Percentiles rank a stretch among this genome's conserved stretches.
These are phyloP conservation scores for Peromyscus melanophrys DNA, from an alignment of 2,797 vertebrate genomes.

Conservation along the genomic window DNA sequence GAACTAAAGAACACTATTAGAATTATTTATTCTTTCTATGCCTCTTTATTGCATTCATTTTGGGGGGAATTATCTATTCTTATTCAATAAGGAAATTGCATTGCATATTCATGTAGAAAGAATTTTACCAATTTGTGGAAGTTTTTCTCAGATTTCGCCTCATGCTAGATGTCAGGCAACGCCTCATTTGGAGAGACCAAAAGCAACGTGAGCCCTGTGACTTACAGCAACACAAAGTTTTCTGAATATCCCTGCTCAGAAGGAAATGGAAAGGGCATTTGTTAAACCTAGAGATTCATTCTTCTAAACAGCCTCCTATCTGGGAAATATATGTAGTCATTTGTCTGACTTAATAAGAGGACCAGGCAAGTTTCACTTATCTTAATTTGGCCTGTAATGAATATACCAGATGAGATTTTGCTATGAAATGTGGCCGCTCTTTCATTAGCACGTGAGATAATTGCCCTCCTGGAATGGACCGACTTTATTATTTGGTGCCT, in stretches of 20 bases:
- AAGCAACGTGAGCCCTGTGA: slow-evolving; percentile 69
- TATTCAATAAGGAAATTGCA: slow-evolving; percentile 80
- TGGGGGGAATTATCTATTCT: slow-evolving; percentile 73
- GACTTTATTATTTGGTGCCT: slow-evolving; percentile 74
- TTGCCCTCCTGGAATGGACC: slow-evolving; percentile 77
- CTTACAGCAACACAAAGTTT: slow-evolving; percentile 66
- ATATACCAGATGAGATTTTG: slow-evolving; percentile 77
- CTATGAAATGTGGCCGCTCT: slow-evolving; percentile 83
- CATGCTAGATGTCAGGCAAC: slow-evolving; percentile 78
- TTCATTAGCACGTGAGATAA: slow-evolving; percentile 82
- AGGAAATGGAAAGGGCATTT: slow-evolving; percentile 68
- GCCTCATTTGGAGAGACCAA: slow-evolving; percentile 70
- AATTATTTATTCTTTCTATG: slow-evolving; percentile 85
- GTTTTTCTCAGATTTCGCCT: slow-evolving; percentile 77
- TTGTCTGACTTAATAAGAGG: slow-evolving; percentile 80
- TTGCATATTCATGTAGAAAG: slow-evolving; percentile 81
- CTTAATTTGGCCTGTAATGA: slow-evolving; percentile 82
- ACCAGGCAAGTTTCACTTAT: slow-evolving; percentile 81
- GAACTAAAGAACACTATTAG: slow-evolving; percentile 85
- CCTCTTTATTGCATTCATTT: slow-evolving; percentile 77
- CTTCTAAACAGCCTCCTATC: slow-evolving; percentile 77
- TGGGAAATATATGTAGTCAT: slow-evolving; percentile 81
- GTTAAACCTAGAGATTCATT: slow-evolving; percentile 68
- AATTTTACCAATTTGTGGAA: slow-evolving; percentile 83
- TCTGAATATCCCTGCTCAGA: slow-evolving; percentile 63